Conservation (phyloP, 2,888 invertebrate genomes). For the Rhorus exstirpatorius region DNA sequence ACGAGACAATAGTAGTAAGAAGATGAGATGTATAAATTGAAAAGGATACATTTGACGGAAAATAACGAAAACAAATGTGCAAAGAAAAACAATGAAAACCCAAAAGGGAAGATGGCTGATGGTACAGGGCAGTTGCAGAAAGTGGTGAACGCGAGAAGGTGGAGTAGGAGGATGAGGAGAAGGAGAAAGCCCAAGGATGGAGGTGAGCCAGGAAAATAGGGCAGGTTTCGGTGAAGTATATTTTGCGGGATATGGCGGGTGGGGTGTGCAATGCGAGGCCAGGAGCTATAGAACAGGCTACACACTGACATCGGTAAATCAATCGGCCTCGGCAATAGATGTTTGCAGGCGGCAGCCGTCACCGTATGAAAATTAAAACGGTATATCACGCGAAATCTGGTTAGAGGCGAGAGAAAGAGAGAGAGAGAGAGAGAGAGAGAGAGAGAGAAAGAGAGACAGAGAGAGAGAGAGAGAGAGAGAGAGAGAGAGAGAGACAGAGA, state of each 20-base stretch:
- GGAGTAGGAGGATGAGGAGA: neutral
- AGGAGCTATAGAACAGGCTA: constrained; percentile 68
- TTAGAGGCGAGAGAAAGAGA: constrained; percentile 48
- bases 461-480: neutral
- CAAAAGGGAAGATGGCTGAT: no score
- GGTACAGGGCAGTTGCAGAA: no score
- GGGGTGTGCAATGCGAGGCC: constrained; percentile 43
- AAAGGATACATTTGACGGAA: no score
- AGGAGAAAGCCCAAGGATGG: neutral
- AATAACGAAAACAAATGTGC: no score
- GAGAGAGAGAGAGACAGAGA: neutral
- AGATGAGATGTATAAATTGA: no score
- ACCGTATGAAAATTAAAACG: constrained; percentile 77
- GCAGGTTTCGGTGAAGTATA: constrained; percentile 65
- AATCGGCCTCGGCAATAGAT: constrained; percentile 78
- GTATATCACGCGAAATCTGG: constrained; percentile 75
- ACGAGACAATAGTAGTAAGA: no score
- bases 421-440: neutral
- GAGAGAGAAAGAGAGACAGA: no score
- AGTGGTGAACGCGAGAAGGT: no score
- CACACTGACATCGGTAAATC: constrained; percentile 76
- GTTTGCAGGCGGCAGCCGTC: constrained; percentile 73
- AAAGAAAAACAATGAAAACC: no score
- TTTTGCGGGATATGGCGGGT: constrained; percentile 26
- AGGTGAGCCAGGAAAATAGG: constrained; percentile 13